Evolutionary conservation across 2,797 vertebrate species (phyloP).

Genomic region (Enteromius trimaculatus): DNA sequence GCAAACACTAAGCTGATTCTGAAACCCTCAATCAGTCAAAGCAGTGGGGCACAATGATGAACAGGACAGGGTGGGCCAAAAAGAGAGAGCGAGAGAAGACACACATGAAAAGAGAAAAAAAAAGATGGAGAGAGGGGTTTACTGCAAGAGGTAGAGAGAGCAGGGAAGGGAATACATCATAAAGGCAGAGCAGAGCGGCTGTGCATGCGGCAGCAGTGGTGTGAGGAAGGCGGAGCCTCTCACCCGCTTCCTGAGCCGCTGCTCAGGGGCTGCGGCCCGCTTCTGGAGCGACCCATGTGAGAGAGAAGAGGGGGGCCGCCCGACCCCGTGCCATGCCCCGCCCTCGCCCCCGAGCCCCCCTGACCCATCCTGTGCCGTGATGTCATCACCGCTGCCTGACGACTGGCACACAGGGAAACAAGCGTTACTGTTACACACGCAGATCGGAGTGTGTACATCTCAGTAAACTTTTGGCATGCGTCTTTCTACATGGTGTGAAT

Average conservation of each 20-base stretch:
- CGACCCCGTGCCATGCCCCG: slow-evolving; percentile 71
- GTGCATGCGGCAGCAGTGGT: slow-evolving; percentile 61
- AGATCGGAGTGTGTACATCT: slow-evolving; percentile 16
- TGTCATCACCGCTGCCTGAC: slow-evolving; percentile 78
- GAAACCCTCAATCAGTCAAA: slow-evolving; percentile 46
- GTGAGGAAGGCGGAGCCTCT: slow-evolving; percentile 74
- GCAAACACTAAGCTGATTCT: slow-evolving; percentile 45
- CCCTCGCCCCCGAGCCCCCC: slow-evolving; percentile 70
- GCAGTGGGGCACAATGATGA: slow-evolving; percentile 50
- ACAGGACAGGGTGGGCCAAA: slow-evolving; percentile 49
- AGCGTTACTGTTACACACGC: slow-evolving; percentile 51
- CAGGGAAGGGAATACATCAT: background rate
- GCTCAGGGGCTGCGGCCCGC: slow-evolving; percentile 64
- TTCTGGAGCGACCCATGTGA: slow-evolving; percentile 71
- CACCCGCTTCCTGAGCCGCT: slow-evolving; percentile 82
- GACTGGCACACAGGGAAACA: slow-evolving; percentile 72
- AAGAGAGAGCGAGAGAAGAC: background rate
- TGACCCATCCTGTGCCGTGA: slow-evolving; percentile 67
- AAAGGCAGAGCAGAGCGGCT: slow-evolving; percentile 7
- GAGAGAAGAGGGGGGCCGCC: slow-evolving; percentile 75
- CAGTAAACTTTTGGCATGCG: slow-evolving; percentile 25
- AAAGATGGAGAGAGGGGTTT: background rate
- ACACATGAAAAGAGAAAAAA: background rate
- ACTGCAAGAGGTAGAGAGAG: background rate
- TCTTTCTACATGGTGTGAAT: slow-evolving; percentile 20